Conservation (phyloP, 2,113 vertebrate species). For the Anhinga rufa region DNA sequence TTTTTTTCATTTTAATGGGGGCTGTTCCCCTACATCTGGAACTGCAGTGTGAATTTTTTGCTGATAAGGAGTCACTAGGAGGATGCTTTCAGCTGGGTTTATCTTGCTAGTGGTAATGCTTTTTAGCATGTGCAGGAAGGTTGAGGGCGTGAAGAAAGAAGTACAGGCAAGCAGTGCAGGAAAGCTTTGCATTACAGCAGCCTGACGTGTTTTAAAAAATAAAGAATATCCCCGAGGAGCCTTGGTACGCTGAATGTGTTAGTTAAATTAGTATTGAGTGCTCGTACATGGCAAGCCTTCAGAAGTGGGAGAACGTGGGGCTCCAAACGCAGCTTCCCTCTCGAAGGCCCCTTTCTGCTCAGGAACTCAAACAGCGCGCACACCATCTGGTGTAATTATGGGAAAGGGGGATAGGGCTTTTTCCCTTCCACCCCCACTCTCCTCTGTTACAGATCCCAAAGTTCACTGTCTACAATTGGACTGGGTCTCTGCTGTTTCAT, state of each 20-base stretch:
- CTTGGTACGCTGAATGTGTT: neutral
- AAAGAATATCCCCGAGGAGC: slow-evolving; percentile 7
- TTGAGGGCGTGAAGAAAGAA: slow-evolving; percentile 28
- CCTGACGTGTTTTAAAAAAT: slow-evolving; percentile 33
- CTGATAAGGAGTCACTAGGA: neutral
- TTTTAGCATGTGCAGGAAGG: neutral
- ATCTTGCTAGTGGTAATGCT: neutral
- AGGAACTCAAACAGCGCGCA: neutral
- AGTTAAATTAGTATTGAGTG: slow-evolving; percentile 27
- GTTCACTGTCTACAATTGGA: fast-evolving
- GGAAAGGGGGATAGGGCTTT: slow-evolving; percentile 4
- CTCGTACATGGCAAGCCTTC: neutral
- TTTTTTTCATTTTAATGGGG: neutral
- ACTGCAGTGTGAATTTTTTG: neutral
- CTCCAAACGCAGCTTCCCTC: neutral
- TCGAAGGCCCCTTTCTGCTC: slow-evolving; percentile 28
- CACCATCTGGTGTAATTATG: slow-evolving; percentile 31
- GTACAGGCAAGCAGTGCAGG: neutral
- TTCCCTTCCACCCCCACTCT: neutral
- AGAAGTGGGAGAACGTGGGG: neutral
- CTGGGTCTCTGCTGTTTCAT: neutral
- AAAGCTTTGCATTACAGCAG: slow-evolving; percentile 7
- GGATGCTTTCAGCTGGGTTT: neutral
- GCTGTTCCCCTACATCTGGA: neutral
- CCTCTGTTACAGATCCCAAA: neutral